Base-by-base conservation (phyloP, 2,797 vertebrate genomes). In the Podarcis siculus region DNA sequence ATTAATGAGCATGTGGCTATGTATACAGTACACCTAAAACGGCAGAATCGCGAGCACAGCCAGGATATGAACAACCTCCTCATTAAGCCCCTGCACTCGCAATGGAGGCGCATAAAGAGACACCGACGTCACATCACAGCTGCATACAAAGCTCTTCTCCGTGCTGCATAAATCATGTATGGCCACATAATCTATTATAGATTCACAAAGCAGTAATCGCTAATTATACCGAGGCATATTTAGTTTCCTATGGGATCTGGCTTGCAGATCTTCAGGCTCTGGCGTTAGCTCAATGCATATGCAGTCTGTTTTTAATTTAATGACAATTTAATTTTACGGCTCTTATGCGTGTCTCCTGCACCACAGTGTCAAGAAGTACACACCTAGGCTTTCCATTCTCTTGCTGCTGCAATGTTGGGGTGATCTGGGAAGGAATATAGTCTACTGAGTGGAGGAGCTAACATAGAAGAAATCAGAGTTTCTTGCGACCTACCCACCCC, bases 121-220 rank as follows among this genome's bases (percentile, higher is more conserved):
- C 90, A 81, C 83, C 83, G 77, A 39, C 78, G 1, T 90, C 94
- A 89, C 89, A 91, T 83, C 85, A 55, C 89, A 85, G 94, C 81
- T 67, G 0, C 79, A 72, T 82, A 92, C 94, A 95, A 71, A 93
- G 93, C 87, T 30, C 87, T 73, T 79, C 89, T 83, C 89, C 0
- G 0, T 83, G 90, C 93, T 83, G 91, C 93, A 94, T 92, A 92
- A 96, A 95, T 94, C 94, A 92, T 92, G 92, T 94, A 92, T 58
- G 89, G 94, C 92, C 91, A 86, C 94, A 87, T 92, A 93, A 90
- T 85, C 94, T 89, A 94, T 82, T 89, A 37, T 8, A 90, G 77
- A 82, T 5, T 90, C 93, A 90, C 92, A 89, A 90, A 93, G 94
- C 92, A 0, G 23, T 82, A 67, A 72, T 80, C 15, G 1, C 93